phyloP scores from a whole-genome alignment of 2,113 vertebrate genomes.

The Falco punctatus region DNA sequence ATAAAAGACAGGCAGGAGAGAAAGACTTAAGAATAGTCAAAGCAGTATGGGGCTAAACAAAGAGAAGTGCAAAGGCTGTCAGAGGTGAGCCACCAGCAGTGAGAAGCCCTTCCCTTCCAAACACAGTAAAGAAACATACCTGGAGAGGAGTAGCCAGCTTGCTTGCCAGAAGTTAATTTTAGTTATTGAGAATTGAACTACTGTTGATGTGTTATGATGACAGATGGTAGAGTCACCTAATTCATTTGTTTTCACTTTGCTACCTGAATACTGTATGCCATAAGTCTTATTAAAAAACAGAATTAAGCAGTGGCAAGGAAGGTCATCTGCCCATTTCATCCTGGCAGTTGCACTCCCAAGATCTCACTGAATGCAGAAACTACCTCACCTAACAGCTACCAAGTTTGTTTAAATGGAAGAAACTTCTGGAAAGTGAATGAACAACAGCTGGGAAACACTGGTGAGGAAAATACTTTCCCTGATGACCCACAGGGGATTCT shows the following conservation, averaged over 20 bases:
- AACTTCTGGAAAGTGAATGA: background rate
- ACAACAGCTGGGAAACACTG: background rate
- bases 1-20: background rate
- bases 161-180: background rate
- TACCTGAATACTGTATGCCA: background rate
- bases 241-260: background rate
- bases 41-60: background rate
- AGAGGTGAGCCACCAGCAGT: background rate
- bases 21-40: background rate
- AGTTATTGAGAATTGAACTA: background rate
- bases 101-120: background rate
- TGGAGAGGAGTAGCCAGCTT: background rate
- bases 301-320: background rate
- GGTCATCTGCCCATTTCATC: background rate
- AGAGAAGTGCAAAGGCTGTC: background rate
- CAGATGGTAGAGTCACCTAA: background rate
- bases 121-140: background rate
- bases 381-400: background rate
- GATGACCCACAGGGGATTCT: background rate
- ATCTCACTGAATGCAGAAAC: background rate
- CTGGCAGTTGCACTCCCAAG: background rate
- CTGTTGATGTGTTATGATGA: background rate
- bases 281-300: background rate
- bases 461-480: background rate
- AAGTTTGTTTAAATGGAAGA: background rate